phyloP scores from a whole-genome alignment of 2,888 invertebrate species.

The Dione vanillae region DNA sequence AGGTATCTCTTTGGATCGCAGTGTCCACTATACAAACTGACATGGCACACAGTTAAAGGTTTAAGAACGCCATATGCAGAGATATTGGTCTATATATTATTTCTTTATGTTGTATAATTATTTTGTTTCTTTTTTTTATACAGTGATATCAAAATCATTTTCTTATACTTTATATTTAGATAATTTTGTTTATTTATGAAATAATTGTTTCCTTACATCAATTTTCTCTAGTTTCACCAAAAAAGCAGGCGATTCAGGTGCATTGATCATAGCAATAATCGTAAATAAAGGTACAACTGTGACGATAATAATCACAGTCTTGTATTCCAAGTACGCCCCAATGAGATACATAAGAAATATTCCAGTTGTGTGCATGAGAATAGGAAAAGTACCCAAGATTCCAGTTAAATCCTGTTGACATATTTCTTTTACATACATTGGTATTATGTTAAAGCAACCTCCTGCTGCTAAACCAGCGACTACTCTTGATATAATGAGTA shows the following conservation, averaged over 20 bases:
- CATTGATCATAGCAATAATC: conserved; percentile 55
- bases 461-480: conserved; percentile 58
- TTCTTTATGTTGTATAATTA: too few relatives aligned
- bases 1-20: too few relatives aligned
- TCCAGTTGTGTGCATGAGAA: conserved; percentile 59
- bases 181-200: background rate
- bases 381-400: conserved; percentile 54
- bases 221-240: conserved; percentile 61
- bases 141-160: too few relatives aligned
- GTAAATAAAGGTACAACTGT: conserved; percentile 55
- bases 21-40: too few relatives aligned
- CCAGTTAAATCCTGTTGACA: conserved; percentile 63
- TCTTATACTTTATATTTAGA: background rate
- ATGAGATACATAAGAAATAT: conserved; percentile 58
- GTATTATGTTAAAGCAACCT: conserved; percentile 59
- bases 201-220: conserved; percentile 59
- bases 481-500: conserved; percentile 56
- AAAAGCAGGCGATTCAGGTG: conserved; percentile 69
- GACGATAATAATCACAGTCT: conserved; percentile 57
- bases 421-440: conserved; percentile 66
- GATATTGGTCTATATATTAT: too few relatives aligned
- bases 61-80: too few relatives aligned
- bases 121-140: too few relatives aligned
- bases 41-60: too few relatives aligned
- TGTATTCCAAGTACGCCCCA: conserved; percentile 62